phyloP scores from a whole-genome alignment of 2,888 invertebrate species.

The Serripes groenlandicus region DNA sequence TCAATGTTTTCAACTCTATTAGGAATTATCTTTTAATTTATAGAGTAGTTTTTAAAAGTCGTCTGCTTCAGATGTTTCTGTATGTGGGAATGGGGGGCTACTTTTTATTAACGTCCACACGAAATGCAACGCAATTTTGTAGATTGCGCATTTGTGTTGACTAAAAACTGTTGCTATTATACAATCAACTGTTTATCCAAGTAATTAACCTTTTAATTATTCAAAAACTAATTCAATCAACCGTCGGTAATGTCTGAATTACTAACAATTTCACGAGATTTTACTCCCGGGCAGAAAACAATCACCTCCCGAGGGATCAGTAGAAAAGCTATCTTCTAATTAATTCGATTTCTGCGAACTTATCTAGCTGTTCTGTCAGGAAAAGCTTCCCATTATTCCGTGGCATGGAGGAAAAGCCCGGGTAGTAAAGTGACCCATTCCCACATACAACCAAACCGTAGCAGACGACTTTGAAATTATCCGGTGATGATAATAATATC shows the following conservation, averaged over 20 bases:
- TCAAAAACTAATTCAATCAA: constrained; percentile 10
- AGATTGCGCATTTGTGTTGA: constrained; percentile 11
- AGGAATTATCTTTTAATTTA: too few relatives aligned
- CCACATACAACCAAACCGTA: too few relatives aligned
- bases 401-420: neutral
- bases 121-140: neutral
- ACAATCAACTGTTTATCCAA: constrained; percentile 24
- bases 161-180: constrained; percentile 20
- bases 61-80: too few relatives aligned
- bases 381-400: neutral
- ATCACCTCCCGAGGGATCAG: neutral
- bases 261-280: constrained; percentile 14
- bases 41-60: too few relatives aligned
- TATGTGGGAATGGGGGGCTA: too few relatives aligned
- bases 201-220: constrained; percentile 22
- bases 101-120: too few relatives aligned
- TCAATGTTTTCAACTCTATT: too few relatives aligned
- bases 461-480: too few relatives aligned
- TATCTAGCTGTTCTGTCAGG: constrained; percentile 20
- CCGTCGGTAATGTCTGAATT: constrained; percentile 11
- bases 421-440: too few relatives aligned
- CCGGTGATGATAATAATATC: too few relatives aligned
- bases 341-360: constrained; percentile 16
- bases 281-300: neutral
- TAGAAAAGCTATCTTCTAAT: constrained; percentile 26